Conservation (phyloP, 2,888 invertebrate genomes). For the Lasioglossum leucozonium region DNA sequence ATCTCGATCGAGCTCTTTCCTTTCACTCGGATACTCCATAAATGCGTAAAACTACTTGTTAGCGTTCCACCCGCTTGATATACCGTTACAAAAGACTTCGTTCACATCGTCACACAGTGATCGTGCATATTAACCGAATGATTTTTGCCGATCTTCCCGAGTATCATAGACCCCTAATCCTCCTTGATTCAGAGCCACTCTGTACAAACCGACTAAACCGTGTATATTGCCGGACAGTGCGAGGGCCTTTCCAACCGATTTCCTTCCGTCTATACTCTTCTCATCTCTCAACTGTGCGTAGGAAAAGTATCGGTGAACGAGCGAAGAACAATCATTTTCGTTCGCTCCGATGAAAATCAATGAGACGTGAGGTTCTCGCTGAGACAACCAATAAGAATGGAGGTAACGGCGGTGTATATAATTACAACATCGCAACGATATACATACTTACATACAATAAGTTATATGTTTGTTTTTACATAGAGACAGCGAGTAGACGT, state of each 20-base stretch:
- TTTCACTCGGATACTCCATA: not conserved
- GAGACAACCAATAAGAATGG: conserved; percentile 42
- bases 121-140: not conserved
- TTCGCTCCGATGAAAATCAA: conserved; percentile 14
- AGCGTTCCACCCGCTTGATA: not conserved
- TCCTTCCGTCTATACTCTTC: not conserved
- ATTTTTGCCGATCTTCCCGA: not conserved
- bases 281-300: conserved; percentile 26
- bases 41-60: not conserved
- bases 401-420: conserved; percentile 54
- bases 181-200: not conserved
- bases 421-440: conserved; percentile 64
- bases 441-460: conserved; percentile 45
- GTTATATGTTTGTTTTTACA: conserved; percentile 55
- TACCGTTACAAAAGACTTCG: not conserved
- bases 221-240: conserved; percentile 4
- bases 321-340: conserved; percentile 13
- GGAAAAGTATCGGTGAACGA: conserved; percentile 33
- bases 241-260: not conserved
- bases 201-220: not conserved
- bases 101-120: not conserved
- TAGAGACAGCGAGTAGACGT: conserved; percentile 59
- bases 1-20: not conserved
- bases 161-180: not conserved
- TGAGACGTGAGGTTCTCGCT: conserved; percentile 11